Evolutionary conservation across 2,113 vertebrate species (phyloP).

Genomic region (Falco punctatus): DNA sequence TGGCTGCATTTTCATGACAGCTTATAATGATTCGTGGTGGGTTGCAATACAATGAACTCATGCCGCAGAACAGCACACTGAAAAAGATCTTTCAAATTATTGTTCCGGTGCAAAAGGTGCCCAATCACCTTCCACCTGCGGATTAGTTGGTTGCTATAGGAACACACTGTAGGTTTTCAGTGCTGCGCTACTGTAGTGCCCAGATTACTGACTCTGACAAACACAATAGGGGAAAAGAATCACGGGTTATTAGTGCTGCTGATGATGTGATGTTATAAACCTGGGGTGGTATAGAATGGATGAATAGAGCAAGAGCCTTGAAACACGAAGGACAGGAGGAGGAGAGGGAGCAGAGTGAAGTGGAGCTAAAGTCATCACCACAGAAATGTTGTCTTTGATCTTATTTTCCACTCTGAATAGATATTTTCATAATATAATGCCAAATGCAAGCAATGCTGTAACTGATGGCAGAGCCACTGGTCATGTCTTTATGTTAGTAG

Average conservation of each 20-base stretch:
- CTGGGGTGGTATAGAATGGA: not conserved
- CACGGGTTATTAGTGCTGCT: slow-evolving; percentile 42
- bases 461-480: slow-evolving; percentile 7
- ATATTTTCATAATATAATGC: slow-evolving; percentile 63
- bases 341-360: slow-evolving; percentile 48
- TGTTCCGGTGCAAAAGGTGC: slow-evolving; percentile 54
- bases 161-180: slow-evolving; percentile 61
- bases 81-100: slow-evolving; percentile 67
- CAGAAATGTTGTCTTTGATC: slow-evolving; percentile 57
- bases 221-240: slow-evolving; percentile 49
- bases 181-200: slow-evolving; percentile 12
- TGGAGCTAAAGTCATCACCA: slow-evolving; percentile 16
- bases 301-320: slow-evolving; percentile 21
- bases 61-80: slow-evolving; percentile 13
- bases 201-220: slow-evolving; percentile 54
- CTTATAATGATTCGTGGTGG: not conserved
- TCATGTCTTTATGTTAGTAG: not conserved
- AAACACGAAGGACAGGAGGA: slow-evolving; percentile 10
- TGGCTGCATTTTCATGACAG: not conserved
- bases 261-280: slow-evolving; percentile 20
- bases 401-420: slow-evolving; percentile 42
- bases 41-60: slow-evolving; percentile 47
- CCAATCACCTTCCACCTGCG: slow-evolving; percentile 62
- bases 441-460: slow-evolving; percentile 3
- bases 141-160: slow-evolving; percentile 70